Evolutionary conservation across 1,140 invertebrate species (phyloP).

Genomic region (Homalodisca vitripennis): DNA sequence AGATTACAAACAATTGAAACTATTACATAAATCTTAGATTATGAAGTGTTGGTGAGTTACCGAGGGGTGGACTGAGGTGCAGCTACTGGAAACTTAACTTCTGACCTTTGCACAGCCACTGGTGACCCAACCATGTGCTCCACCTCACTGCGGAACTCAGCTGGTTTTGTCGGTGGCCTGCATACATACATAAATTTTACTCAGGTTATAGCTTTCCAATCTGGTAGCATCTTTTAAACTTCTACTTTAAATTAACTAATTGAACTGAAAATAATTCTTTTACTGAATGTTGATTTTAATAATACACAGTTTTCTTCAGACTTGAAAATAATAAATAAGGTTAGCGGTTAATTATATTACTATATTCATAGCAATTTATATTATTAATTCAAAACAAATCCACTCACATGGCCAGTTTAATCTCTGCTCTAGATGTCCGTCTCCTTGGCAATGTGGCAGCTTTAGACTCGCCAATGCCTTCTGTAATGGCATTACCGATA

Average conservation of each 20-base stretch:
- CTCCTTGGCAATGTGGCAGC: conserved; percentile 45
- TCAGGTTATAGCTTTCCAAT: too few relatives aligned
- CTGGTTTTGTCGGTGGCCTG: conserved; percentile 46
- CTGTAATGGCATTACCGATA: conserved; percentile 39
- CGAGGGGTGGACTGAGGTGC: conserved; percentile 41
- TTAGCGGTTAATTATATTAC: too few relatives aligned
- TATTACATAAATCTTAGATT: too few relatives aligned
- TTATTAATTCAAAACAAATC: not conserved
- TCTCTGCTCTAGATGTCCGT: conserved; percentile 63
- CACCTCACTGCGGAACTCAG: conserved; percentile 56
- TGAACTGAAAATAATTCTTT: too few relatives aligned
- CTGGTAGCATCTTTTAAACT: too few relatives aligned
- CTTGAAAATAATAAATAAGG: too few relatives aligned
- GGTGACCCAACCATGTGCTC: conserved; percentile 56
- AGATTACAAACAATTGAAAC: too few relatives aligned
- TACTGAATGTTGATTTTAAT: too few relatives aligned
- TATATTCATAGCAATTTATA: too few relatives aligned
- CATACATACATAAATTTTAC: not conserved
- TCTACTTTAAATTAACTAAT: too few relatives aligned
- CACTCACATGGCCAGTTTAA: conserved; percentile 52
- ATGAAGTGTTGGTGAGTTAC: too few relatives aligned
- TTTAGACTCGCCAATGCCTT: conserved; percentile 36
- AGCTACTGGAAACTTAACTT: conserved; percentile 58
- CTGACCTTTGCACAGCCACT: conserved; percentile 53
- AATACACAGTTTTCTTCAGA: too few relatives aligned